Conservation (phyloP, 2,888 invertebrate genomes). For the Andricus curvator region DNA sequence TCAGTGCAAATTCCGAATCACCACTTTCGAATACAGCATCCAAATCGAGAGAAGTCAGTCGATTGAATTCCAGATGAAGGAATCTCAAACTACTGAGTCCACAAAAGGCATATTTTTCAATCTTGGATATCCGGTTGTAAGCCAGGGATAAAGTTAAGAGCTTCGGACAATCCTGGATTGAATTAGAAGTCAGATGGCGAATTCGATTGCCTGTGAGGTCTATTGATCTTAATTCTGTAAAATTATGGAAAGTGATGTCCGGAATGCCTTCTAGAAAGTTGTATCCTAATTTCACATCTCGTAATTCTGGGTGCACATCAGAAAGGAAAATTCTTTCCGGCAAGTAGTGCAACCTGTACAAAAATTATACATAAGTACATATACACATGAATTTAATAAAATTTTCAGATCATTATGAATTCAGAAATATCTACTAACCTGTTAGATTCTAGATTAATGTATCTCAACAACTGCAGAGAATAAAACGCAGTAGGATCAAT, state of each 20-base stretch:
- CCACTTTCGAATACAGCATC: slow-evolving; percentile 72
- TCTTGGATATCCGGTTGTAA: slow-evolving; percentile 87
- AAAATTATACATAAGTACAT: not conserved
- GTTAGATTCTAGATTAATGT: slow-evolving; percentile 93
- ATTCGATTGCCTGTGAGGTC: slow-evolving; percentile 90
- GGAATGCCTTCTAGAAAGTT: slow-evolving; percentile 87
- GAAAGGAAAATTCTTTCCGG: slow-evolving; percentile 85
- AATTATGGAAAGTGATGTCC: slow-evolving; percentile 85
- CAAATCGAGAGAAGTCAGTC: slow-evolving; percentile 82
- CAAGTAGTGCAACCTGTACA: slow-evolving; percentile 83
- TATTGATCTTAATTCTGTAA: slow-evolving; percentile 87
- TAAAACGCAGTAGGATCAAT: slow-evolving; percentile 86
- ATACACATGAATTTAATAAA: too few relatives aligned
- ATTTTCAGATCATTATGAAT: not conserved
- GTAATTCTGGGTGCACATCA: slow-evolving; percentile 85
- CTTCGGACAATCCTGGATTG: slow-evolving; percentile 88
- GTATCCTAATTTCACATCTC: slow-evolving; percentile 89
- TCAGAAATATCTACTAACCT: not conserved
- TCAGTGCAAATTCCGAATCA: slow-evolving; percentile 84
- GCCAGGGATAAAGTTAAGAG: slow-evolving; percentile 91
- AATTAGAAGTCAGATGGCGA: slow-evolving; percentile 82
- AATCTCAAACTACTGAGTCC: slow-evolving; percentile 88
- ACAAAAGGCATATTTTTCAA: slow-evolving; percentile 87
- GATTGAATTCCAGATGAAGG: slow-evolving; percentile 90
- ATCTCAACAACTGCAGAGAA: slow-evolving; percentile 80